phyloP scores from a whole-genome alignment of 2,113 vertebrate genomes.

The Stictonetta naevosa region DNA sequence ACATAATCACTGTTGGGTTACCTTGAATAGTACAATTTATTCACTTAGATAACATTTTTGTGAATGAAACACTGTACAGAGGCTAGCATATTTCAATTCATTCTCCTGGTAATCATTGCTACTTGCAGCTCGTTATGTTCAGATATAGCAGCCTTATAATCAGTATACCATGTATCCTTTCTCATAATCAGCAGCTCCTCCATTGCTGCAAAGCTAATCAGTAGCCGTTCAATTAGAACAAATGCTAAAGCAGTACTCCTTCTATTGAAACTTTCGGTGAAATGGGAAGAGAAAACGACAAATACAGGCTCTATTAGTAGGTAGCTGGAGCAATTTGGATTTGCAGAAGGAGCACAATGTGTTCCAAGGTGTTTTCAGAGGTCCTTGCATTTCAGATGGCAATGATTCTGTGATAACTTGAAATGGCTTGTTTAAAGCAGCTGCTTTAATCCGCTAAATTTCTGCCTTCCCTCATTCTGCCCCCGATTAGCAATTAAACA shows the following conservation, averaged over 20 bases:
- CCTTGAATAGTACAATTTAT: not conserved
- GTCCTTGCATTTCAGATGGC: constrained; percentile 3
- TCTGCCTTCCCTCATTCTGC: not conserved
- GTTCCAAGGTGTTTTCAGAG: not conserved
- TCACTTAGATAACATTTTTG: not conserved
- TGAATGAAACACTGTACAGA: not conserved
- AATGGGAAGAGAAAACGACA: not conserved
- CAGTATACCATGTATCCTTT: not conserved
- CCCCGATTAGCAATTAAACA: constrained; percentile 50
- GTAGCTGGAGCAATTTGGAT: not conserved
- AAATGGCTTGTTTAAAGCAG: constrained; percentile 53
- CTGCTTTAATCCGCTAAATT: constrained; percentile 59
- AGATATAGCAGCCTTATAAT: not conserved
- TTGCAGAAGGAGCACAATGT: not conserved
- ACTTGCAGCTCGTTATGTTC: not conserved
- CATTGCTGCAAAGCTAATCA: constrained; percentile 16
- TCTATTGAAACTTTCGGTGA: not conserved
- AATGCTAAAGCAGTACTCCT: not conserved
- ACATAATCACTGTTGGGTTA: not conserved
- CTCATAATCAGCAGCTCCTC: not conserved
- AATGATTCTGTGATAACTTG: constrained; percentile 26
- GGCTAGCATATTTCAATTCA: not conserved
- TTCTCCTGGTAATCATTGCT: not conserved
- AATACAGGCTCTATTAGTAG: not conserved
- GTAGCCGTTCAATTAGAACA: constrained; percentile 28